Evolutionary conservation across 1,140 invertebrate genomes (phyloP).

Genomic region (Mizuhopecten yessoensis): DNA sequence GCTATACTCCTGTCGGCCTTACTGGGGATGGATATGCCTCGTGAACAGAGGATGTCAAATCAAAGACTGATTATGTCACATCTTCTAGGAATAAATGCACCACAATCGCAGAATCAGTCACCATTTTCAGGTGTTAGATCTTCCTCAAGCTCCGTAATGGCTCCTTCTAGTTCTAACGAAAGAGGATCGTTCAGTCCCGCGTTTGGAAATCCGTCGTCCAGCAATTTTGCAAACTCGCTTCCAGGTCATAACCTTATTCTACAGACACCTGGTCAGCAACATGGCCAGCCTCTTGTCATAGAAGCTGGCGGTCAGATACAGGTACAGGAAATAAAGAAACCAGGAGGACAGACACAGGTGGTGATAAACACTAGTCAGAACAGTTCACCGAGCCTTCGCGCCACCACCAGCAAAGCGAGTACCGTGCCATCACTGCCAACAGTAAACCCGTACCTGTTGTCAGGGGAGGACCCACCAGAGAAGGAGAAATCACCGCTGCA

Average conservation of each 20-base stretch:
- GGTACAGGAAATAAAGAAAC: conserved; percentile 5
- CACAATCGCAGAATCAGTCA: not conserved
- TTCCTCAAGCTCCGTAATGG: not conserved
- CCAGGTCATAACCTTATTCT: not conserved
- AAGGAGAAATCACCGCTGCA: not conserved
- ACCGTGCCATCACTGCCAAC: not conserved
- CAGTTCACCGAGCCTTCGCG: not conserved
- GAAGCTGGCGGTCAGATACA: conserved; percentile 5
- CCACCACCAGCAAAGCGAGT: not conserved
- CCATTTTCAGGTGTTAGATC: not conserved
- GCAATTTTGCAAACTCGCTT: not conserved
- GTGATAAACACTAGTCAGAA: not conserved
- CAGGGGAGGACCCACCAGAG: not conserved
- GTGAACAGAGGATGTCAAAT: not conserved
- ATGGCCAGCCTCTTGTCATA: not conserved
- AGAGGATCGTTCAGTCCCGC: too few relatives aligned
- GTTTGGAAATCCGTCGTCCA: too few relatives aligned
- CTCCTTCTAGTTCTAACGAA: not conserved
- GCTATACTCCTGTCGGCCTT: not conserved
- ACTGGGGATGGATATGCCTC: not conserved
- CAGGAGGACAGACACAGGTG: not conserved
- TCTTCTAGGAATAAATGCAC: not conserved
- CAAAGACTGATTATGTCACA: not conserved
- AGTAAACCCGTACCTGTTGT: not conserved
- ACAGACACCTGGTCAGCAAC: not conserved